Evolutionary conservation across 2,113 vertebrate species (phyloP).

Genomic region (Macquaria australasica): DNA sequence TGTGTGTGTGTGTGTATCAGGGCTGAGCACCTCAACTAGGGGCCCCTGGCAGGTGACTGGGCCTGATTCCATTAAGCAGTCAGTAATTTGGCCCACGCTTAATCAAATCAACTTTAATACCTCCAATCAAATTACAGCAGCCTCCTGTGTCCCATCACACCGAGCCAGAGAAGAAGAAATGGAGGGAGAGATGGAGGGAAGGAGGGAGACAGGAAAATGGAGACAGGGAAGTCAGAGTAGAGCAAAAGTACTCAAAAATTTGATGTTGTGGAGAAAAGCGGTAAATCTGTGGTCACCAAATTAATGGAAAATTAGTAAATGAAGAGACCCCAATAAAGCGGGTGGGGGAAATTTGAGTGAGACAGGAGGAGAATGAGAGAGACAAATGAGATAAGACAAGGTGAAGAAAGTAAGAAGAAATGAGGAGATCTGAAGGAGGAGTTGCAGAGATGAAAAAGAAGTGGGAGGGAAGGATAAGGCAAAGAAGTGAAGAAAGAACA

Average conservation of each 20-base stretch:
- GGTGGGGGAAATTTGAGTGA: not conserved
- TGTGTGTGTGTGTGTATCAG: constrained; percentile 19
- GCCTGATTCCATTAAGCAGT: constrained; percentile 77
- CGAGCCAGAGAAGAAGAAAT: constrained; percentile 32
- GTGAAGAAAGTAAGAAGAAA: not conserved
- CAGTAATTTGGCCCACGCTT: constrained; percentile 75
- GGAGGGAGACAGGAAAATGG: constrained; percentile 4
- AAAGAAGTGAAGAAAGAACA: not conserved
- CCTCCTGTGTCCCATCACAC: constrained; percentile 71
- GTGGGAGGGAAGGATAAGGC: not conserved
- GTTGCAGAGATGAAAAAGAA: not conserved
- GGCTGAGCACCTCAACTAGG: constrained; percentile 37
- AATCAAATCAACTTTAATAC: constrained; percentile 80
- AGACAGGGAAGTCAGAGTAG: not conserved
- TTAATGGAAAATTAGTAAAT: not conserved
- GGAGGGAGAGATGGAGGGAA: not conserved
- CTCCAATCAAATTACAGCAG: constrained; percentile 77
- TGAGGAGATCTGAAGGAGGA: not conserved
- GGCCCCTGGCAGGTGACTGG: constrained; percentile 66
- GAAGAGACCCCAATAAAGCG: not conserved
- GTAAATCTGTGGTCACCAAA: not conserved
- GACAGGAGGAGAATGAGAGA: not conserved
- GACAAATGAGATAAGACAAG: not conserved
- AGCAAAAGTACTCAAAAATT: constrained; percentile 1
- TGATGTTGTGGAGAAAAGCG: not conserved